phyloP scores from a whole-genome alignment of 2,113 vertebrate species.

The Tichodroma muraria region DNA sequence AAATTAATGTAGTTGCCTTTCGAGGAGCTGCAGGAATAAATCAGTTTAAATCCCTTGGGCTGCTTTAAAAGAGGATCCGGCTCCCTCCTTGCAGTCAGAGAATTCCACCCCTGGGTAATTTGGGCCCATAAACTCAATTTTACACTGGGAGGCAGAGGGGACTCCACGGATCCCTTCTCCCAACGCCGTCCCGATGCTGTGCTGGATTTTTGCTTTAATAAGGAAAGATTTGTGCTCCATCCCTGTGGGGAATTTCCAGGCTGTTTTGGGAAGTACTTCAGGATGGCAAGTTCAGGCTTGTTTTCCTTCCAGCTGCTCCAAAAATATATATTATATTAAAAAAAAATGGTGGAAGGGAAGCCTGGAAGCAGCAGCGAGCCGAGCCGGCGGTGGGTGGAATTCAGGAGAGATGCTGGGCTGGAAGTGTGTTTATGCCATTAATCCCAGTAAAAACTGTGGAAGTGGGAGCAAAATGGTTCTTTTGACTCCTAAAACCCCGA shows the following conservation, averaged over 20 bases:
- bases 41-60: neutral
- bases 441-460: neutral
- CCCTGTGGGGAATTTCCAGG: neutral
- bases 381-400: neutral
- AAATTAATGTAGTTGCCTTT: neutral
- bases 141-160: neutral
- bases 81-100: neutral
- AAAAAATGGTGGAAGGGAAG: neutral
- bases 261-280: neutral
- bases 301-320: neutral
- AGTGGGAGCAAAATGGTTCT: neutral
- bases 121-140: neutral
- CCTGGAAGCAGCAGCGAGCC: neutral
- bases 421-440: fast-evolving
- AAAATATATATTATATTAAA: neutral
- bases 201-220: neutral
- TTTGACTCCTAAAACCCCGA: neutral
- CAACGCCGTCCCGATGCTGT: fast-evolving
- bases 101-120: neutral
- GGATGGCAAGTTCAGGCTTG: neutral
- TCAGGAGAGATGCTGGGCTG: neutral
- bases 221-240: neutral
- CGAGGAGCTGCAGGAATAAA: neutral
- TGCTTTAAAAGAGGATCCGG: neutral
- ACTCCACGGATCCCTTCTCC: neutral